phyloP scores from a whole-genome alignment of 64 coral and sea anemone species.

The Montipora cactus region DNA sequence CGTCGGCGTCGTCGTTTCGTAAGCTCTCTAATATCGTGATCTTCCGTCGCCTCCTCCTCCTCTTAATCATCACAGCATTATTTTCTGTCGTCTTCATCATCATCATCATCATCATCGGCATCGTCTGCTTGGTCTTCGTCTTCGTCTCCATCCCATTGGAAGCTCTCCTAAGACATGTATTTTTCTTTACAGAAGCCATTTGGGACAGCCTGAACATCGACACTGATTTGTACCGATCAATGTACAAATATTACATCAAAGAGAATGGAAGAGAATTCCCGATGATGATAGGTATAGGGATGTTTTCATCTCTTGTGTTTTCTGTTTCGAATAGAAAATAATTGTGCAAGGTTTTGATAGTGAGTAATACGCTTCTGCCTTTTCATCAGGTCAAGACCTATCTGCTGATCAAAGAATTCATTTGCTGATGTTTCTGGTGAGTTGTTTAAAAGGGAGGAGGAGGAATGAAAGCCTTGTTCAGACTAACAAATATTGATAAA shows the following conservation, averaged over 20 bases:
- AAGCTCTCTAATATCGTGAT: too few relatives aligned
- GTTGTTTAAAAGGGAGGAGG: not conserved
- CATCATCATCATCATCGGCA: too few relatives aligned
- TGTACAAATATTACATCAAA: constrained; percentile 52
- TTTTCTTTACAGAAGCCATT: constrained; percentile 69
- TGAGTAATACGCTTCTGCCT: not conserved
- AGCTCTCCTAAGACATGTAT: not conserved
- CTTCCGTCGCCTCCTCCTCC: too few relatives aligned
- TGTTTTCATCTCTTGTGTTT: not conserved
- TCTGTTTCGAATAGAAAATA: not conserved
- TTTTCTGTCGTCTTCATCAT: too few relatives aligned
- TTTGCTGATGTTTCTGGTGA: constrained; percentile 92
- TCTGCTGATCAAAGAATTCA: constrained; percentile 62
- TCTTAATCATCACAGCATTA: too few relatives aligned
- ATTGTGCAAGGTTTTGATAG: not conserved
- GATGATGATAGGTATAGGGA: constrained; percentile 77
- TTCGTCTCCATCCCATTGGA: not conserved
- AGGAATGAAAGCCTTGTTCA: too few relatives aligned
- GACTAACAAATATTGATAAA: too few relatives aligned
- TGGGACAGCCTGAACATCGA: constrained; percentile 72
- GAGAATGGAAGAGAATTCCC: constrained; percentile 66
- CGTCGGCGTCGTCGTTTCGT: too few relatives aligned
- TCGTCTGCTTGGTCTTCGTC: too few relatives aligned
- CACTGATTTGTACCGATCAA: constrained; percentile 39
- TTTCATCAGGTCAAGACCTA: constrained; percentile 61